A percentile compares a stretch with the other conserved stretches of the same genome.
These are phyloP conservation scores for Epsilonema sp. DNA, from an alignment of 2,888 invertebrate genomes.

Conservation along the genomic window DNA sequence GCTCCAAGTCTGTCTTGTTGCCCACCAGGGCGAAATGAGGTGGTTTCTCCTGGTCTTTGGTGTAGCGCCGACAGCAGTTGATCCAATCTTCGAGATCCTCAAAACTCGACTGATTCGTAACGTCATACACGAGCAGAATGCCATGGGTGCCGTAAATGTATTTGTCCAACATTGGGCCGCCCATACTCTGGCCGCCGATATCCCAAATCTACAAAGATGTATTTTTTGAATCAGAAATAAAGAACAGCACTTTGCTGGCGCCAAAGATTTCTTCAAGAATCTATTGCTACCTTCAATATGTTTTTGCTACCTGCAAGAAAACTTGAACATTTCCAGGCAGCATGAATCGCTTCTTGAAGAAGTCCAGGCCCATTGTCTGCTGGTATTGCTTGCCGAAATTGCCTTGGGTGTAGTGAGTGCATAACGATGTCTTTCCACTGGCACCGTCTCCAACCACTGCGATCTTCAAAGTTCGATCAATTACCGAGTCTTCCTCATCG, in stretches of 20 bases:
- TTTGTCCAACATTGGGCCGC: conserved; percentile 52
- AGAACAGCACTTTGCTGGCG: conserved; percentile 27
- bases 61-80: conserved; percentile 30
- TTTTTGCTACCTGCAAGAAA: conserved; percentile 22
- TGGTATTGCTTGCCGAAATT: conserved; percentile 41
- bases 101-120: conserved; percentile 58
- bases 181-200: conserved; percentile 55
- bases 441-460: conserved; percentile 57
- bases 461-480: conserved; percentile 48
- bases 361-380: conserved; percentile 51
- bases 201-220: conserved; percentile 51
- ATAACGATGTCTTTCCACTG: conserved; percentile 46
- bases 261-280: too few species aligned
- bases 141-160: conserved; percentile 37
- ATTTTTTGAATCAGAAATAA: conserved; percentile 4
- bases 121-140: conserved; percentile 53
- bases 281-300: too few species aligned
- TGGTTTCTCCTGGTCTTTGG: conserved; percentile 17
- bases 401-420: conserved; percentile 34
- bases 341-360: conserved; percentile 45
- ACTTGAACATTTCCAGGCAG: conserved; percentile 36
- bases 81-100: conserved; percentile 55
- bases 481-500: conserved; percentile 44
- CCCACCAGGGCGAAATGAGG: conserved; percentile 36
- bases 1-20: conserved; percentile 39